Percentiles rank a stretch among this genome's conserved stretches.
These are phyloP conservation scores for Phalacrocorax brasilianus DNA, from an alignment of 2,113 vertebrate species.

Conservation along the genomic window DNA sequence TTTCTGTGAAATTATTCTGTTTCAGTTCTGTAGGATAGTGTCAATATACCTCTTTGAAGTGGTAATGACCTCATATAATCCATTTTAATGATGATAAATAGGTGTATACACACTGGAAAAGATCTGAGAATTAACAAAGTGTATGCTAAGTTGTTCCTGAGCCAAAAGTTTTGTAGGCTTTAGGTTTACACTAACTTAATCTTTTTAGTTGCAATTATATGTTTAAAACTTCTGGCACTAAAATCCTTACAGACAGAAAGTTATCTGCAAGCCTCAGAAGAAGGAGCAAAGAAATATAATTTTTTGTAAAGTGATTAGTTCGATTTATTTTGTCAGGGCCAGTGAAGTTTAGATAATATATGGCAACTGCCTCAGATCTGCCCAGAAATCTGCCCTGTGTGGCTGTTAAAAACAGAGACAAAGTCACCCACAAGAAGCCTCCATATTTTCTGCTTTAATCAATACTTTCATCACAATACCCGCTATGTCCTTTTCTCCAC, in stretches of 20 bases:
- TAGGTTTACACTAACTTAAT: background rate
- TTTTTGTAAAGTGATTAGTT: background rate
- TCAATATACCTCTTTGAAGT: background rate
- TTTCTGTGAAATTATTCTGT: background rate
- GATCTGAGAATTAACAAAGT: background rate
- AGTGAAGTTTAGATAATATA: background rate
- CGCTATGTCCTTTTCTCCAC: background rate
- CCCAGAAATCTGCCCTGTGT: background rate
- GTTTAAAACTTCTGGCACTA: background rate
- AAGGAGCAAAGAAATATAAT: rapidly evolving
- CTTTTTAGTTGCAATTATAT: background rate
- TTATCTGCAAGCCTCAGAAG: background rate
- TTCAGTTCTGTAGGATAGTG: background rate
- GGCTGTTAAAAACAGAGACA: background rate
- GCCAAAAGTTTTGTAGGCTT: rapidly evolving
- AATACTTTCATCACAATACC: background rate
- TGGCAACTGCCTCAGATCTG: background rate
- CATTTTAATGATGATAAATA: background rate
- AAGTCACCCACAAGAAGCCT: background rate
- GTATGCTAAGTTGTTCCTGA: background rate
- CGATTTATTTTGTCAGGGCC: background rate
- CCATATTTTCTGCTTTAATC: background rate
- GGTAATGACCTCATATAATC: background rate
- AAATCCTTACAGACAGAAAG: background rate
- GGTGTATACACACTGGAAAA: background rate